phyloP scores from a whole-genome alignment of 2,113 vertebrate genomes.

The Formicarius rufipectus region DNA sequence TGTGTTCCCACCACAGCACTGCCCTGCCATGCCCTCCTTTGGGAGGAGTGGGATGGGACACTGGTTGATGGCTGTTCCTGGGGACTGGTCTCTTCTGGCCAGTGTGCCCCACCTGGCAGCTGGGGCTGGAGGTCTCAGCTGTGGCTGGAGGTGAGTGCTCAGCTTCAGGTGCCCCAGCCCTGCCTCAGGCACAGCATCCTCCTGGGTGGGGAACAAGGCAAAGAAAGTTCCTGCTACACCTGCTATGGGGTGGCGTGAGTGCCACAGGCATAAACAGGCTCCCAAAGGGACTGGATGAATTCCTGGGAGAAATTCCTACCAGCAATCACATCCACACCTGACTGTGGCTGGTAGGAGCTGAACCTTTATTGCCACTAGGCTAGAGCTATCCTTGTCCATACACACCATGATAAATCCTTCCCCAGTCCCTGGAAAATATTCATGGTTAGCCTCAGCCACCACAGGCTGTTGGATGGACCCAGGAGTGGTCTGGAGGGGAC shows the following conservation, averaged over 20 bases:
- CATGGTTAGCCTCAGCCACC: background rate
- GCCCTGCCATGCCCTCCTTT: background rate
- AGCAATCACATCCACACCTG: background rate
- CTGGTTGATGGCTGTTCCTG: background rate
- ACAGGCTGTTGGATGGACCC: background rate
- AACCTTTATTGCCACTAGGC: background rate
- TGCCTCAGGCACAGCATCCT: background rate
- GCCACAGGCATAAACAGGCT: background rate
- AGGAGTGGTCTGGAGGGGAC: background rate
- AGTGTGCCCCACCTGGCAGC: background rate
- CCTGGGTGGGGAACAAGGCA: background rate
- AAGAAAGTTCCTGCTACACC: background rate
- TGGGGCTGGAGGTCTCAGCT: background rate
- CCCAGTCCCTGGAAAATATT: background rate
- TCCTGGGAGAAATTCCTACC: background rate
- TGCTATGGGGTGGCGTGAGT: fast-evolving
- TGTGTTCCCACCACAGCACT: fast-evolving
- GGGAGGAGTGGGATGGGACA: background rate
- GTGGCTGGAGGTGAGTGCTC: background rate
- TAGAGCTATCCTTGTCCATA: background rate
- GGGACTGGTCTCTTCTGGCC: background rate
- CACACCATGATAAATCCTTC: background rate
- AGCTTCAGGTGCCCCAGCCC: background rate
- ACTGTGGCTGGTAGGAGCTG: background rate
- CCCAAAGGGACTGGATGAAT: background rate